Conservation (phyloP, 30 jellyfish, hydroid and myxozoan genomes). For the Clytia hemisphaerica region DNA sequence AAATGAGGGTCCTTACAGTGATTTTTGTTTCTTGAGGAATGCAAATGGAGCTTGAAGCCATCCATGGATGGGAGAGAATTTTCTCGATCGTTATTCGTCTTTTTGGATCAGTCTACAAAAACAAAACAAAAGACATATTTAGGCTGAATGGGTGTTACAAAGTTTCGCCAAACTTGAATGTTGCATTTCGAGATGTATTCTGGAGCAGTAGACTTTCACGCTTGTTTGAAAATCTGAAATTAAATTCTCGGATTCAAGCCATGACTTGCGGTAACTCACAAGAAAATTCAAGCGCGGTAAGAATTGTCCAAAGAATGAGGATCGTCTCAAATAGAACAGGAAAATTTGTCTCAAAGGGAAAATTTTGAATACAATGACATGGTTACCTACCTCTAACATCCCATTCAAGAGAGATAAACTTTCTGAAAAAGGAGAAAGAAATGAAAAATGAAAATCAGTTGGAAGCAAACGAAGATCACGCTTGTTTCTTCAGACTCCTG, state of each 20-base stretch:
- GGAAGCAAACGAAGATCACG: neutral
- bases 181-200: too few species aligned
- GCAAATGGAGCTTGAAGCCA: neutral
- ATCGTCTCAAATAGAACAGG: neutral
- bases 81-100: slow-evolving; percentile 41
- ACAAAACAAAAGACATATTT: too few species aligned
- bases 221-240: neutral
- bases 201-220: too few species aligned
- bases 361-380: neutral
- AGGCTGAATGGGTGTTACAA: too few species aligned
- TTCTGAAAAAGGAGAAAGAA: slow-evolving; percentile 1
- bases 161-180: too few species aligned
- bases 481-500: too few species aligned
- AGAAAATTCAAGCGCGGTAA: neutral
- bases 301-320: neutral
- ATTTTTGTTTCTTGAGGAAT: neutral
- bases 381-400: slow-evolving; percentile 20
- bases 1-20: too few species aligned
- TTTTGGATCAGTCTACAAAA: slow-evolving; percentile 30
- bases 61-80: slow-evolving; percentile 47
- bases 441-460: neutral
- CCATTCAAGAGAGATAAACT: slow-evolving; percentile 4
- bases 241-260: neutral
- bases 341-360: neutral
- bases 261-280: neutral